phyloP scores from a whole-genome alignment of 2,888 invertebrate genomes.

The Pristionchus mayeri region DNA sequence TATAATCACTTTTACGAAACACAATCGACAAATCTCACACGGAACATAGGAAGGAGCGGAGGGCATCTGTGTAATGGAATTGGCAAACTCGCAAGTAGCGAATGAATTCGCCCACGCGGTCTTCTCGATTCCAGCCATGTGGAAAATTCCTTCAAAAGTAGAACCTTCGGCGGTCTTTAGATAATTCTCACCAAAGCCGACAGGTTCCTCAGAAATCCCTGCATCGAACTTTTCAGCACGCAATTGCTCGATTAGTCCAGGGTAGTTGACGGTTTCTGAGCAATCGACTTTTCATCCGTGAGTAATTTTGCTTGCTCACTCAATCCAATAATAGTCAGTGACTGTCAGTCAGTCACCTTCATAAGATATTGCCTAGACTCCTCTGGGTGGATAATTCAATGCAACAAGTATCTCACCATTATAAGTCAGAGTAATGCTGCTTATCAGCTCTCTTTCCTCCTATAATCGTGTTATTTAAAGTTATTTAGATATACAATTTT shows the following conservation, averaged over 20 bases:
- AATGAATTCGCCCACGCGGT: background rate
- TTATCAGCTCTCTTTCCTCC: background rate
- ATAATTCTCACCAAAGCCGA: background rate
- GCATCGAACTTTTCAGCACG: background rate
- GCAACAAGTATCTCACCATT: background rate
- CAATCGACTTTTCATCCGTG: background rate
- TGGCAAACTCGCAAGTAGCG: background rate
- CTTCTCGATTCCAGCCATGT: background rate
- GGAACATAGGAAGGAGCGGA: background rate
- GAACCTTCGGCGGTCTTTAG: no score
- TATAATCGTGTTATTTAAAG: background rate
- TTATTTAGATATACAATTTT: background rate
- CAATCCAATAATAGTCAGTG: no score
- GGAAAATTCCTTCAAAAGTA: background rate
- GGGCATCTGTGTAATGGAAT: background rate
- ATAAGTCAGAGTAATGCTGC: background rate
- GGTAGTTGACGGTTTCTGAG: background rate
- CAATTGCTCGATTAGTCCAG: constrained; percentile 1
- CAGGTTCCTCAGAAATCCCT: background rate
- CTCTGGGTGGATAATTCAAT: no score
- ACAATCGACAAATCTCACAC: background rate
- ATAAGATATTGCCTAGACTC: no score
- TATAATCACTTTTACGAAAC: no score
- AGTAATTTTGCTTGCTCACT: no score
- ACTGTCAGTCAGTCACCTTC: no score